phyloP scores from a whole-genome alignment of 2,113 vertebrate species.

The Xenus cinereus region DNA sequence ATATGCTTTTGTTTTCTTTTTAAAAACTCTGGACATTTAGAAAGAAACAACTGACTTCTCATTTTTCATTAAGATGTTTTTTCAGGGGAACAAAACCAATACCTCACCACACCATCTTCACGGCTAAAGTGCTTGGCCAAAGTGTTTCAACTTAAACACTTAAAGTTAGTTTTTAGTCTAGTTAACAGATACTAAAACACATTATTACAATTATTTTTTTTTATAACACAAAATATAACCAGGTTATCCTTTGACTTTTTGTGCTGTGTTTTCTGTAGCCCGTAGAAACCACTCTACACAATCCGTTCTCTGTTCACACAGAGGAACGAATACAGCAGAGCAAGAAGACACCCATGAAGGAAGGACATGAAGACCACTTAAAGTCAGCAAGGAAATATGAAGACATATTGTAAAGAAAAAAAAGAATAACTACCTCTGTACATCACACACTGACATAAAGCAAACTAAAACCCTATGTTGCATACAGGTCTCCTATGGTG shows the following conservation, averaged over 20 bases:
- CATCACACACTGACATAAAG: background rate
- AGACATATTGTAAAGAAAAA: background rate
- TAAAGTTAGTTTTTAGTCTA: background rate
- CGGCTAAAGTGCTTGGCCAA: background rate
- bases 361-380: background rate
- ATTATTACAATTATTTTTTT: background rate
- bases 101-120: background rate
- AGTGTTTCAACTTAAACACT: background rate
- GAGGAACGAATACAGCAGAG: background rate
- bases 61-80: background rate
- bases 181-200: background rate
- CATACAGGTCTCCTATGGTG: background rate
- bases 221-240: background rate
- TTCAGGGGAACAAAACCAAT: background rate
- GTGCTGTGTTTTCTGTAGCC: rapidly evolving
- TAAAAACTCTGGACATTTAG: background rate
- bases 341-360: rapidly evolving
- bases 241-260: background rate
- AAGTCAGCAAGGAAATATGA: background rate
- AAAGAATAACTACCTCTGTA: background rate
- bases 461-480: background rate
- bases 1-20: background rate
- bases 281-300: background rate
- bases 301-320: background rate
- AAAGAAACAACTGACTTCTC: background rate